A percentile compares a stretch with the other conserved stretches of the same genome.
Conservation (phyloP, 2,888 invertebrate species). For the Sepioteuthis lessoniana region DNA sequence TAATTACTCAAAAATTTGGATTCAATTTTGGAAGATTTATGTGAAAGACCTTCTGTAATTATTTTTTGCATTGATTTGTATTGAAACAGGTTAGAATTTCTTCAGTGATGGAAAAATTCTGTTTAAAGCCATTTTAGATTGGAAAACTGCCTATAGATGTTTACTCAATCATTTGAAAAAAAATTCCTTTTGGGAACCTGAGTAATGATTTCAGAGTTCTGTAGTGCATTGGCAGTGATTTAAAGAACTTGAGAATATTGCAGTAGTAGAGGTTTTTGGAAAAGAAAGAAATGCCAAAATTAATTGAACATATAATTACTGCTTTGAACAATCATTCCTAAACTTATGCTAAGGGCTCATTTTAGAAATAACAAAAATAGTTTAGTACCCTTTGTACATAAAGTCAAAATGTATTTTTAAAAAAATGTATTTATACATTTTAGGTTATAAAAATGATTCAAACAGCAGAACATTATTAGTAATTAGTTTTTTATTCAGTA, state of each 20-base stretch:
- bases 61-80: background rate
- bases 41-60: background rate
- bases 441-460: no score
- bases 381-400: no score
- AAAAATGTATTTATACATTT: no score
- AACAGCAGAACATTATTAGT: no score
- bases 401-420: no score
- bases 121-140: background rate
- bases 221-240: background rate
- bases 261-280: no score
- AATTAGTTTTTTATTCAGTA: no score
- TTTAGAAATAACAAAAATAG: no score
- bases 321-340: no score
- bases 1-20: background rate
- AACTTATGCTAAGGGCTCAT: no score
- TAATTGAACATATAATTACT: no score
- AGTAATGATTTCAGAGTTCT: background rate
- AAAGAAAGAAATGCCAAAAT: no score
- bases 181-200: background rate
- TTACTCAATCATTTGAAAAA: background rate
- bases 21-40: background rate
- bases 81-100: constrained; percentile 3
- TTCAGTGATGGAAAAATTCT: background rate
- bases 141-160: background rate
- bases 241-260: background rate